Conservation (phyloP, 2,113 vertebrate genomes). For the Lophura nycthemera region DNA sequence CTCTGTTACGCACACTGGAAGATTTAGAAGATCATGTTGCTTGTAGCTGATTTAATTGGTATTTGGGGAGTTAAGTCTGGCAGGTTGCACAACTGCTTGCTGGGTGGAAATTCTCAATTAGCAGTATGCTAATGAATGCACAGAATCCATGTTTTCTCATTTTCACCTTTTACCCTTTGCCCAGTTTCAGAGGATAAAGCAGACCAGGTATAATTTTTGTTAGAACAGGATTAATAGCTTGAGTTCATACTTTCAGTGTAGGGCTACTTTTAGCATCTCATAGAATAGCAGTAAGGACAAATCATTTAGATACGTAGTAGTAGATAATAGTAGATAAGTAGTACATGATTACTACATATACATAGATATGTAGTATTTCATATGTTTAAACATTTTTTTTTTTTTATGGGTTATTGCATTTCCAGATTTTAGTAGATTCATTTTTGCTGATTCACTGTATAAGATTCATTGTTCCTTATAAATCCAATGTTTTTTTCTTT, state of each 20-base stretch:
- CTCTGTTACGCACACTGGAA: neutral
- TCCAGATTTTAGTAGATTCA: neutral
- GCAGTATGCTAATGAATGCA: constrained; percentile 29
- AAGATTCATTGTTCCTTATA: neutral
- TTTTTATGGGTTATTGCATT: neutral
- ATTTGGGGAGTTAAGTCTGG: constrained; percentile 36
- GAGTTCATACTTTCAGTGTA: neutral
- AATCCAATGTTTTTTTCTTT: neutral
- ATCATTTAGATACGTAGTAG: neutral
- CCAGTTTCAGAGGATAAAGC: constrained; percentile 14
- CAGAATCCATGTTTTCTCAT: constrained; percentile 45
- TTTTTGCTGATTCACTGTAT: neutral
- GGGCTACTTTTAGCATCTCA: neutral
- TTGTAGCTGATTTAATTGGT: constrained; percentile 44
- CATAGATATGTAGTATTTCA: neutral
- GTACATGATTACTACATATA: too few species aligned
- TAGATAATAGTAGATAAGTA: neutral
- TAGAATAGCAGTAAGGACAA: neutral
- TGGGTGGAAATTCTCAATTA: constrained; percentile 59
- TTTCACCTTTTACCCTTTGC: constrained; percentile 54
- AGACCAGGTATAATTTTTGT: neutral
- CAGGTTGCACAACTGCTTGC: constrained; percentile 1
- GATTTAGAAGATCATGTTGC: neutral
- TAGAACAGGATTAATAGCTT: constrained; percentile 28
- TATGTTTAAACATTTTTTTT: neutral